Percentiles rank a stretch among this genome's conserved stretches.
phyloP scores from a whole-genome alignment of 2,888 invertebrate species.

The Epinotia brunnichana region DNA sequence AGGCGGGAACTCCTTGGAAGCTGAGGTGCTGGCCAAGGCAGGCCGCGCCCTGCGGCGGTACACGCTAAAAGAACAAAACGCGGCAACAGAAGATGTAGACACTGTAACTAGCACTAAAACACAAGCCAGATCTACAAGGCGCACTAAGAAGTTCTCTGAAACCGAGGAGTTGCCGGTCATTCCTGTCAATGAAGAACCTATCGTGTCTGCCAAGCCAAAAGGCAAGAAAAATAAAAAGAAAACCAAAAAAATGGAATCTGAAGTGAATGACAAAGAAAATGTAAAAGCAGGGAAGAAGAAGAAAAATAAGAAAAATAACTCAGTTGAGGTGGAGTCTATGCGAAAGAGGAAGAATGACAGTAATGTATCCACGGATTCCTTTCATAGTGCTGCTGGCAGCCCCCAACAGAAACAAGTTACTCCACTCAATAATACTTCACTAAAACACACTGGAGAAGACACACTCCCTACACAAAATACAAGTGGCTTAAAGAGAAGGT shows the following conservation, averaged over 20 bases:
- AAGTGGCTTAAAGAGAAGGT: constrained; percentile 15
- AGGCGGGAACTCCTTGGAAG: constrained; percentile 41
- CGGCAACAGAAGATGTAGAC: constrained; percentile 47
- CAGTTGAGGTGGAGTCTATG: constrained; percentile 45
- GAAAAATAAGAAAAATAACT: constrained; percentile 57
- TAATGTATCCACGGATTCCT: constrained; percentile 66
- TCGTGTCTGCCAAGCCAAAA: constrained; percentile 47
- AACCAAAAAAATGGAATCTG: constrained; percentile 50
- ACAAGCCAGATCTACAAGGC: constrained; percentile 56
- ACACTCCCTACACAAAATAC: constrained; percentile 15
- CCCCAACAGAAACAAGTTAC: constrained; percentile 46
- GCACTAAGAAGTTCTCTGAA: constrained; percentile 55
- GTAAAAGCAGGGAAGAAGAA: constrained; percentile 58
- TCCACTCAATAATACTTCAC: background rate
- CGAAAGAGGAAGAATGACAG: constrained; percentile 52
- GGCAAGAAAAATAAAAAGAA: constrained; percentile 44
- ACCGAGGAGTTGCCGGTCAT: constrained; percentile 43
- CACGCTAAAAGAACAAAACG: constrained; percentile 62
- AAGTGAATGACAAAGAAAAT: constrained; percentile 45
- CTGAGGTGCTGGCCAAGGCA: constrained; percentile 47
- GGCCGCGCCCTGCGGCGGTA: constrained; percentile 55
- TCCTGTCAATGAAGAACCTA: constrained; percentile 43
- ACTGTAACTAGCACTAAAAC: constrained; percentile 48
- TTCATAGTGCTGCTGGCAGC: constrained; percentile 74
- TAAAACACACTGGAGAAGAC: background rate